A percentile compares a stretch with the other conserved stretches of the same genome.
phyloP scores from a whole-genome alignment of 2,113 vertebrate species.

The Sitta europaea region DNA sequence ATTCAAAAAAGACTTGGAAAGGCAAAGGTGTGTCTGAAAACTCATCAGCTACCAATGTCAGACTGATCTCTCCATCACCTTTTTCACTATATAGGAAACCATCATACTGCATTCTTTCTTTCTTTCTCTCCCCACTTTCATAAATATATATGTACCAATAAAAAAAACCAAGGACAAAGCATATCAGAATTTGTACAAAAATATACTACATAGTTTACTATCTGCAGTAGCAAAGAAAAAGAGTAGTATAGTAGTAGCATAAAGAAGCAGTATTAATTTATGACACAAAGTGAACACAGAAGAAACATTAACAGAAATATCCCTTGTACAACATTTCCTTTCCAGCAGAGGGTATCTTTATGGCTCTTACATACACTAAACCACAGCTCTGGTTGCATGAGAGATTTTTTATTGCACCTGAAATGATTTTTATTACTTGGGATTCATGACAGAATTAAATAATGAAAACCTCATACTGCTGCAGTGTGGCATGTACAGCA shows the following conservation, averaged over 20 bases:
- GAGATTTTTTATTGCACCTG: neutral
- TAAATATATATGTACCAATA: neutral
- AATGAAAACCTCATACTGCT: neutral
- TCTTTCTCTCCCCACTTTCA: neutral
- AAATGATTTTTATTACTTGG: neutral
- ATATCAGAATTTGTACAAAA: neutral
- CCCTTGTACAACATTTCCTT: neutral
- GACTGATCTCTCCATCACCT: neutral
- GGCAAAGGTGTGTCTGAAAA: neutral
- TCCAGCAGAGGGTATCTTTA: neutral
- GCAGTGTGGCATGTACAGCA: neutral
- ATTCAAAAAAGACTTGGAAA: neutral
- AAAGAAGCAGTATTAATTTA: neutral
- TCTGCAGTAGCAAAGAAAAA: neutral
- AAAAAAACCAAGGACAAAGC: neutral
- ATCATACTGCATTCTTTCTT: neutral
- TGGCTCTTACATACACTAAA: neutral
- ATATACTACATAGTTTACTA: neutral
- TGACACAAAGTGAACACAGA: neutral
- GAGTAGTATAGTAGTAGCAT: neutral
- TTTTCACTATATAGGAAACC: neutral
- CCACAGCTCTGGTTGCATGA: neutral
- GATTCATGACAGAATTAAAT: neutral
- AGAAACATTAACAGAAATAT: neutral
- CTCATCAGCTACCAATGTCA: neutral